Percentiles rank a stretch among this genome's conserved stretches.
Evolutionary conservation across 2,113 vertebrate genomes (phyloP).

Genomic region (Lanius ludovicianus): DNA sequence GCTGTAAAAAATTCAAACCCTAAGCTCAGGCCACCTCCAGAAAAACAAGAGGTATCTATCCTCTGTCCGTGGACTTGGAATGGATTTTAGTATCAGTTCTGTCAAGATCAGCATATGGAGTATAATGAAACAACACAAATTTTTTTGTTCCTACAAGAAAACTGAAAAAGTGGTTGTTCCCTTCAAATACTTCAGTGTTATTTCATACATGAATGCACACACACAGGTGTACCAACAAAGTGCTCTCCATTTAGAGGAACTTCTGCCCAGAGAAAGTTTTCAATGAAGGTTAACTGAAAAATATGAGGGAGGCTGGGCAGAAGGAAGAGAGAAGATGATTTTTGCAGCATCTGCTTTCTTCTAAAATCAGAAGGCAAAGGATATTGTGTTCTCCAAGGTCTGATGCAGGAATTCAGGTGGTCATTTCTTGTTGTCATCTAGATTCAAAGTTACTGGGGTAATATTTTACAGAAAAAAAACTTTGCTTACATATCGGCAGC

Average conservation of each 20-base stretch:
- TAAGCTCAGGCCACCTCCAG: neutral
- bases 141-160: neutral
- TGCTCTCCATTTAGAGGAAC: neutral
- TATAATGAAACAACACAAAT: neutral
- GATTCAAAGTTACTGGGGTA: neutral
- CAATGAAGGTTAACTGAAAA: neutral
- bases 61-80: neutral
- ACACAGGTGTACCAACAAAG: neutral
- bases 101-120: neutral
- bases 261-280: neutral
- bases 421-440: neutral
- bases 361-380: neutral
- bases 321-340: neutral
- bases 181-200: neutral
- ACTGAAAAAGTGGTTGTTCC: neutral
- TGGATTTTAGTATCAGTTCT: neutral
- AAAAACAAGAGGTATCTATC: neutral
- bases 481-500: neutral
- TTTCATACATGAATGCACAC: rapidly evolving
- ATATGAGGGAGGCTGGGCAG: neutral
- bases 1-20: neutral
- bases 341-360: neutral
- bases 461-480: neutral
- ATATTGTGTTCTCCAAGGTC: neutral
- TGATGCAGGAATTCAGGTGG: neutral